Evolutionary conservation across 2,797 vertebrate species (phyloP), one percentile per base, ranked within the genome.

Genomic region (Cyclura pinguis): DNA sequence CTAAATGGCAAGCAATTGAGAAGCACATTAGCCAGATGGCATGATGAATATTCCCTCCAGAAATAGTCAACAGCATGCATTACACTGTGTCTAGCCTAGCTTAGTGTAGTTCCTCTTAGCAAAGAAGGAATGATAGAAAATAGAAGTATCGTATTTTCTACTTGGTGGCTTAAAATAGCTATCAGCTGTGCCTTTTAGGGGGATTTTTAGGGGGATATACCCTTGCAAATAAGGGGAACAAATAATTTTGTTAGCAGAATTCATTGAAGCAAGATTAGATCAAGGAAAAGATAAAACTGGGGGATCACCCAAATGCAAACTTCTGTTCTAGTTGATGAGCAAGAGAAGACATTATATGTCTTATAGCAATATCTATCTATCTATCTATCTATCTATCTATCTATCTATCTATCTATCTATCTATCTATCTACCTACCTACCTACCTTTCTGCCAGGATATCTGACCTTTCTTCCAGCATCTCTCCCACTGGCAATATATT

Each of bases 11-110:
- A 80, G 57, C 81, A 93, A 92, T 78, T 24, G 69, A 88, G 91
- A 91, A 94, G 74, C 47, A n/a, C 89, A 84, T 88, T 88, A 95
- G 85, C 57, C 87, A 93, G 86, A 67, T 87, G 85, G 42, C 81
- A 27, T 2, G 57, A 6, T 93, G 92, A 82, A 90, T 78, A 59
- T 29, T 59, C 10, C n/a, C 59, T 2, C 6, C 20, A 57, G 35
- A 86, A 92, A 83, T 20, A 81, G 0, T 8, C 73, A 88, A 35
- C 0, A 0, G 3, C 76, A 27, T 22, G n/a, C 24, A 22, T 50
- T 85, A 3, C 8, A 9, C 12, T 42, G 38, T 29, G 87, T 84
- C 55, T 47, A 16, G 80, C 35, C 42, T n/a, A 47, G 67, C 14
- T 86, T 74, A 86, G 32, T 29, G 29, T 52, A 20, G 52, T 57